Evolutionary conservation across 2,888 invertebrate genomes (phyloP).

Genomic region (Metellina segmentata): DNA sequence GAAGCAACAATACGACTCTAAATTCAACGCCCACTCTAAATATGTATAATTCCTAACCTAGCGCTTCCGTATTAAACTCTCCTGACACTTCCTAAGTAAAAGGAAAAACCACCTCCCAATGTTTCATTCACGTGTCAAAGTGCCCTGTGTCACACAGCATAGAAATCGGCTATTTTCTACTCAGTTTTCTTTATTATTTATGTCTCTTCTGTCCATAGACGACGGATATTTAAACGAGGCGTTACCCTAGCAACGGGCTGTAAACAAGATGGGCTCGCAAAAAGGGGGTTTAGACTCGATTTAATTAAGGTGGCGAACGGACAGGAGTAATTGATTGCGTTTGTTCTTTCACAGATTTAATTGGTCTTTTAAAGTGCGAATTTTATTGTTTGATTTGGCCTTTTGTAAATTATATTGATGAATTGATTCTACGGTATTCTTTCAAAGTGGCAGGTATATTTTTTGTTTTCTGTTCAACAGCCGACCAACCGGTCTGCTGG

Average conservation of each 20-base stretch:
- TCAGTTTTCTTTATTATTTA: slow-evolving; percentile 9
- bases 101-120: not conserved
- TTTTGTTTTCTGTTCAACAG: no score
- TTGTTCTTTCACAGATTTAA: not conserved
- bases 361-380: not conserved
- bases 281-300: not conserved
- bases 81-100: slow-evolving; percentile 7
- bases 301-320: not conserved
- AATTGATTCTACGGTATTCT: not conserved
- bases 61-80: slow-evolving; percentile 34
- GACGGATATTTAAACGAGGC: slow-evolving; percentile 25
- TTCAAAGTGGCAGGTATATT: no score
- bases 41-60: not conserved
- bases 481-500: no score
- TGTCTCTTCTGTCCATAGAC: not conserved
- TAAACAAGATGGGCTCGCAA: slow-evolving; percentile 27
- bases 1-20: not conserved
- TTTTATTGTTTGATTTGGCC: not conserved
- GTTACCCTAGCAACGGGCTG: slow-evolving; percentile 40
- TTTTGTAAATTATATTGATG: not conserved
- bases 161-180: slow-evolving; percentile 27
- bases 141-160: slow-evolving; percentile 23
- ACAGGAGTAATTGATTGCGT: not conserved
- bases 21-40: not conserved
- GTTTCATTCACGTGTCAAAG: slow-evolving; percentile 24